Percentiles rank a stretch among this genome's conserved stretches.
Conservation (phyloP, 37 sponge, comb jelly and placozoan species). For the Hexactinellida sp. region DNA sequence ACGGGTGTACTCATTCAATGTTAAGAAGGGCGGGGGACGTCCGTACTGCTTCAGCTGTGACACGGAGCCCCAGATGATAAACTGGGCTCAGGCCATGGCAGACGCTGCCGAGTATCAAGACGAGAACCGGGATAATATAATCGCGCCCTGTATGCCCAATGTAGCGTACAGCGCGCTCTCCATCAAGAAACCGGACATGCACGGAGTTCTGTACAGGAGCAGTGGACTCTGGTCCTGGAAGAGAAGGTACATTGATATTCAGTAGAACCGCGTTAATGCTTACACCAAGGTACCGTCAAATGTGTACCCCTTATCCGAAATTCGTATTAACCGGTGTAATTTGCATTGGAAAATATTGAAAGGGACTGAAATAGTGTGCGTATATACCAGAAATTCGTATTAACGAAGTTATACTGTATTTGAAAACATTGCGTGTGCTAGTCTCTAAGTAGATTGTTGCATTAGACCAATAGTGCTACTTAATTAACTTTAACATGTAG, state of each 20-base stretch:
- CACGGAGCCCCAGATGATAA: not conserved
- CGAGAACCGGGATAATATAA: not conserved
- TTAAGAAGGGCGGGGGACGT: constrained; percentile 4
- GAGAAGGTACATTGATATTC: not conserved
- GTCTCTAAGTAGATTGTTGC: no score
- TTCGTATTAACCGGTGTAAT: no score
- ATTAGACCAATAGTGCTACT: no score
- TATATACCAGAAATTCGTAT: no score
- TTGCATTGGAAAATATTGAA: no score
- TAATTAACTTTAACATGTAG: no score
- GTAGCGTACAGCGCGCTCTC: constrained; percentile 15
- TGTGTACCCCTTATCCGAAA: no score
- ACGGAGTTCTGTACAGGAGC: not conserved
- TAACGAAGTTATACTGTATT: no score
- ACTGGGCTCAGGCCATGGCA: constrained; percentile 16
- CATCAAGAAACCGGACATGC: constrained; percentile 7
- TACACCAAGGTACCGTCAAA: no score
- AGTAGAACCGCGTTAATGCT: not conserved
- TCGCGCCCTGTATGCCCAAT: not conserved
- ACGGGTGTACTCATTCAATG: not conserved
- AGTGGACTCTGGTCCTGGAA: constrained; percentile 17
- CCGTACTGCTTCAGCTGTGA: constrained; percentile 12
- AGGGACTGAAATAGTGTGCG: no score
- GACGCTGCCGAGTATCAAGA: constrained; percentile 2
- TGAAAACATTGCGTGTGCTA: no score